Conservation (phyloP, 2,888 invertebrate species). For the Abscondita cerata region DNA sequence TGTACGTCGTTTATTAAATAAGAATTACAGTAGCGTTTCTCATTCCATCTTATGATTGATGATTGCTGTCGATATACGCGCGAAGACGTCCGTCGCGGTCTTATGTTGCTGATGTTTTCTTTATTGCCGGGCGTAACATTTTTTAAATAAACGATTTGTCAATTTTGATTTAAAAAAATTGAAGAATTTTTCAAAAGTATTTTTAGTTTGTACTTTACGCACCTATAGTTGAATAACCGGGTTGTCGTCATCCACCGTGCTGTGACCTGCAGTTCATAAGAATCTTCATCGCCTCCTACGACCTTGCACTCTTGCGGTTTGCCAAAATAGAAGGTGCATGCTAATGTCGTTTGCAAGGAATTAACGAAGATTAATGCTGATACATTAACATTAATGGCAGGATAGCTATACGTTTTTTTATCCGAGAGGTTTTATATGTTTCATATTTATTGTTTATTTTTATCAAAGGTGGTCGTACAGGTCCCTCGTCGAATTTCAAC, state of each 20-base stretch:
- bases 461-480: too few relatives aligned
- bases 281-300: conserved; percentile 8
- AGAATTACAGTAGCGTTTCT: conserved; percentile 3
- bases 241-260: conserved; percentile 7
- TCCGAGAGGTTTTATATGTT: too few relatives aligned
- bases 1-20: background rate
- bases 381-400: conserved; percentile 1
- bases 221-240: conserved; percentile 11
- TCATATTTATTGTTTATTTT: too few relatives aligned
- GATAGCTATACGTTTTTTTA: background rate
- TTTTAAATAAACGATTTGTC: too few relatives aligned
- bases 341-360: background rate
- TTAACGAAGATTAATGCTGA: conserved; percentile 7
- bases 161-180: too few relatives aligned
- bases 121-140: too few relatives aligned
- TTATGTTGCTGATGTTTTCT: too few relatives aligned
- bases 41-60: background rate
- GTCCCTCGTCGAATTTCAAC: too few relatives aligned
- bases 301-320: conserved; percentile 12
- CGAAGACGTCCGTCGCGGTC: too few relatives aligned
- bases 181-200: background rate
- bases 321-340: conserved; percentile 9
- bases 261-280: conserved; percentile 9
- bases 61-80: too few relatives aligned
- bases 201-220: background rate